Evolutionary conservation across 64 coral and sea anemone genomes (phyloP).

Genomic region (Orbicella faveolata): DNA sequence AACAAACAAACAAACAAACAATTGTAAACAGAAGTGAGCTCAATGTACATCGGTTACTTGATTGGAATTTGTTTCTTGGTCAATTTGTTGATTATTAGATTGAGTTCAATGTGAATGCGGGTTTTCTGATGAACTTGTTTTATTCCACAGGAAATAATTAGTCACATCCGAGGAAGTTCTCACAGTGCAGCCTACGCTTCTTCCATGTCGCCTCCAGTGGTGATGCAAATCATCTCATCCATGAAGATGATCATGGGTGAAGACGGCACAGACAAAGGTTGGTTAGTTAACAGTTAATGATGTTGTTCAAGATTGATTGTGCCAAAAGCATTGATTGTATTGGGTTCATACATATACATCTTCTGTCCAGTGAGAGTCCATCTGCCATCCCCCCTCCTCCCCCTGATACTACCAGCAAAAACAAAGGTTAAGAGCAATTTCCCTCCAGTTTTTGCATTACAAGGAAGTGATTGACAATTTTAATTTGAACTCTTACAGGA

Average conservation of each 20-base stretch:
- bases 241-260: slow-evolving; percentile 92
- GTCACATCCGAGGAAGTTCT: slow-evolving; percentile 86
- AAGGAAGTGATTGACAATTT: background rate
- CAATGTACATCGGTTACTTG: background rate
- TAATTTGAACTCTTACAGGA: slow-evolving; percentile 45
- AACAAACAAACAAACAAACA: too few species aligned
- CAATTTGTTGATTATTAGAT: too few species aligned
- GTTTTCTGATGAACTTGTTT: background rate
- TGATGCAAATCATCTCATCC: slow-evolving; percentile 80
- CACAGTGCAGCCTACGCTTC: slow-evolving; percentile 97
- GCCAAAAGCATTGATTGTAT: too few species aligned
- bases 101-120: too few species aligned
- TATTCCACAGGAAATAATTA: slow-evolving; percentile 81
- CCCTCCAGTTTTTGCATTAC: too few species aligned
- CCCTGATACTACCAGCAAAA: too few species aligned
- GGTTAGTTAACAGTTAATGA: background rate
- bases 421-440: too few species aligned
- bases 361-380: too few species aligned
- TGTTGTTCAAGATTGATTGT: background rate
- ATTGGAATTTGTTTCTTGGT: background rate
- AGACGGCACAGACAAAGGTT: slow-evolving; percentile 90
- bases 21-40: too few species aligned
- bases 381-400: too few species aligned
- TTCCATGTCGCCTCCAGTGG: slow-evolving; percentile 95
- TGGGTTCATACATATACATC: too few species aligned